phyloP scores from a whole-genome alignment of 53 echinoderm and acorn worm species.

The Glandiceps talaboti region DNA sequence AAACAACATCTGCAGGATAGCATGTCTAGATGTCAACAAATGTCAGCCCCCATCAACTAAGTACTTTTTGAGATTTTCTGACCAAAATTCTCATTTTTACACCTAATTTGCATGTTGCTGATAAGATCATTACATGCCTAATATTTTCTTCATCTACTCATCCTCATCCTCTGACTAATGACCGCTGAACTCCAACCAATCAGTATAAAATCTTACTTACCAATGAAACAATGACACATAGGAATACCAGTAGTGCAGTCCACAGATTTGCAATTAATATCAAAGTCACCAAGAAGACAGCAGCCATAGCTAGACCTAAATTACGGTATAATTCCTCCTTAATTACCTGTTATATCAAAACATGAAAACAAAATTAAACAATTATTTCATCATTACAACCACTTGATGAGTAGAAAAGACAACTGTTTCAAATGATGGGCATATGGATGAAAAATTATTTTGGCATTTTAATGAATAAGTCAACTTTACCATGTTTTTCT shows the following conservation, averaged over 20 bases:
- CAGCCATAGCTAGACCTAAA: neutral
- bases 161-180: neutral
- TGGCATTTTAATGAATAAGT: no score
- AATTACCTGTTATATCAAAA: neutral
- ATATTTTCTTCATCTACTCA: neutral
- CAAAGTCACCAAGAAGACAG: neutral
- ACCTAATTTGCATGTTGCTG: no score
- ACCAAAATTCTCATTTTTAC: neutral
- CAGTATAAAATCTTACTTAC: neutral
- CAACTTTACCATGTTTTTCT: no score
- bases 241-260: constrained; percentile 9
- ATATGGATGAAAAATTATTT: no score
- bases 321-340: constrained; percentile 1
- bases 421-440: no score
- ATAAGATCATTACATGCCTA: no score
- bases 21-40: no score
- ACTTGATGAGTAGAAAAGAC: no score
- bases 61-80: neutral
- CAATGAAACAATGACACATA: constrained; percentile 5
- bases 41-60: no score
- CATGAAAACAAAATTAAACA: no score
- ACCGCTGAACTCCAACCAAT: neutral
- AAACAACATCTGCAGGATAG: no score
- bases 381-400: no score
- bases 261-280: constrained; percentile 4